phyloP scores from a whole-genome alignment of 2,113 vertebrate genomes.

The Planiliza haematocheilus region DNA sequence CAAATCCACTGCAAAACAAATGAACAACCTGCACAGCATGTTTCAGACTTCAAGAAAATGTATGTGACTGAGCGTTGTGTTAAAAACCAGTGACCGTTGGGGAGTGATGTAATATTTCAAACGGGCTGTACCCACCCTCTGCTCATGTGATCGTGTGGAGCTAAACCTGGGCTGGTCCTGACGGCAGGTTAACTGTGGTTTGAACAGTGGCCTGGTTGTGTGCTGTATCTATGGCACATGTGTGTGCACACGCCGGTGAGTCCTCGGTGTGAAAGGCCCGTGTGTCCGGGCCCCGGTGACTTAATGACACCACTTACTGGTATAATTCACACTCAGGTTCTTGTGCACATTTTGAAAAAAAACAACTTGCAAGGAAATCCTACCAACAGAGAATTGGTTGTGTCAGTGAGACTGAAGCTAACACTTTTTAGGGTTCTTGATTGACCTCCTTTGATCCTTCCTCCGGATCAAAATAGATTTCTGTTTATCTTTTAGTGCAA shows the following conservation, averaged over 20 bases:
- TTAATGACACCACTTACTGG: slow-evolving; percentile 83
- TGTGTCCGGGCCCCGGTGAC: slow-evolving; percentile 74
- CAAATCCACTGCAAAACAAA: neutral
- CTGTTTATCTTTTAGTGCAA: slow-evolving; percentile 39
- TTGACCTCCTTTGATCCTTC: slow-evolving; percentile 61
- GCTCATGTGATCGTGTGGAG: slow-evolving; percentile 38
- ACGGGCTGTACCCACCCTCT: slow-evolving; percentile 29
- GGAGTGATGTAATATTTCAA: slow-evolving; percentile 62
- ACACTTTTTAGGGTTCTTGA: slow-evolving; percentile 40
- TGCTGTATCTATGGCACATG: slow-evolving; percentile 74
- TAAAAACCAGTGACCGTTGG: slow-evolving; percentile 47
- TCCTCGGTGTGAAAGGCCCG: slow-evolving; percentile 72
- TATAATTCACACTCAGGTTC: slow-evolving; percentile 78
- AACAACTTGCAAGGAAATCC: slow-evolving; percentile 67
- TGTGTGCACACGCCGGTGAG: slow-evolving; percentile 66
- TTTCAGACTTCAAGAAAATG: slow-evolving; percentile 11
- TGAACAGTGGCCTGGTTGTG: slow-evolving; percentile 79
- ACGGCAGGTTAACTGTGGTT: slow-evolving; percentile 42
- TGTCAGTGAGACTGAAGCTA: slow-evolving; percentile 52
- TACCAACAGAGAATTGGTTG: slow-evolving; percentile 79
- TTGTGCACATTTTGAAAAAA: slow-evolving; percentile 73
- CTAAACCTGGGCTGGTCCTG: slow-evolving; percentile 38
- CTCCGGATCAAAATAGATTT: slow-evolving; percentile 43
- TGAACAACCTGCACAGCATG: neutral
- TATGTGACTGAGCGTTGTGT: neutral